phyloP scores from a whole-genome alignment of 2,888 invertebrate genomes.

The Parascotia fuliginaria region DNA sequence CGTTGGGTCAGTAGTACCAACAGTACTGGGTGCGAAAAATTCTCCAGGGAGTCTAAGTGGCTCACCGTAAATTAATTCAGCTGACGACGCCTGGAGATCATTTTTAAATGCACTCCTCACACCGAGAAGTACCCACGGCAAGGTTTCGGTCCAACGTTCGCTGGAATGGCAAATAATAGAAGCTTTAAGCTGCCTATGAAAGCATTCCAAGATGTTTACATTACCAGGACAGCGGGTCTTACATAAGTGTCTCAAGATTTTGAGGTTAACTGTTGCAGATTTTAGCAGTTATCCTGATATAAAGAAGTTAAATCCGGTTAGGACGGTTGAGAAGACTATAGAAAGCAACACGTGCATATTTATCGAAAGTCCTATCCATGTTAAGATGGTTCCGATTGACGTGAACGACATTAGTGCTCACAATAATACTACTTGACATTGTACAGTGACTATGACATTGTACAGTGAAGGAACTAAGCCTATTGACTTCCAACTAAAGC shows the following conservation, averaged over 20 bases:
- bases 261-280: slow-evolving; percentile 80
- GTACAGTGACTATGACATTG: slow-evolving; percentile 76
- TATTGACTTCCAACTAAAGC: slow-evolving; percentile 80
- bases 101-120: no score
- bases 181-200: no score
- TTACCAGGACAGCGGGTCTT: slow-evolving; percentile 68
- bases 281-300: slow-evolving; percentile 76
- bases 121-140: no score
- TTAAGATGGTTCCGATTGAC: slow-evolving; percentile 79
- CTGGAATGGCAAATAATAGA: no score
- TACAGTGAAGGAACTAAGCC: slow-evolving; percentile 77
- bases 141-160: no score
- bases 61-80: no score
- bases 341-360: slow-evolving; percentile 79
- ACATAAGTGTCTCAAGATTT: slow-evolving; percentile 80
- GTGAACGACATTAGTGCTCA: slow-evolving; percentile 76
- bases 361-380: slow-evolving; percentile 82
- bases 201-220: slow-evolving; percentile 66
- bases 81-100: no score
- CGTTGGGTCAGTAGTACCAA: no score
- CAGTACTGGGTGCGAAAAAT: no score
- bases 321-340: slow-evolving; percentile 80
- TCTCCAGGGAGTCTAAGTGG: no score
- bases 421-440: no score
- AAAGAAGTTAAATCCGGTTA: slow-evolving; percentile 74